These are phyloP conservation scores for Ceratotherium simum DNA, from an alignment of 2,113 vertebrate genomes.

Conservation along the genomic window DNA sequence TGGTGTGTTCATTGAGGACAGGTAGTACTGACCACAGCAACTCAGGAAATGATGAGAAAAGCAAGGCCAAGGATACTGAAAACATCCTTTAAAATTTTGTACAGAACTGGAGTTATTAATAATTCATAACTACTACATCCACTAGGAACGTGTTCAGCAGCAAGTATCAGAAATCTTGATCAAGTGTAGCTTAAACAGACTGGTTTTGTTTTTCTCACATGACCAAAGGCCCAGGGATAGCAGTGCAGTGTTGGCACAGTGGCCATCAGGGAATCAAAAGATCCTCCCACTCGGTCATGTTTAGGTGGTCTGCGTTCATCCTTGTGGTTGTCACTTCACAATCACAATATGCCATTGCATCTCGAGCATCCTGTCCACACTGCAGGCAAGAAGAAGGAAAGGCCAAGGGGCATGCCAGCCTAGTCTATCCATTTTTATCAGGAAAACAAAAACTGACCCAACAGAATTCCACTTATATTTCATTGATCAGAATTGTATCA, in stretches of 20 bases:
- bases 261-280: background rate
- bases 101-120: background rate
- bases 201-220: background rate
- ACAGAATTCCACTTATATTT: background rate
- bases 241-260: background rate
- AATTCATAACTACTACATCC: background rate
- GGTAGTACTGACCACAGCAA: background rate
- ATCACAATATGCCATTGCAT: background rate
- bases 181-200: background rate
- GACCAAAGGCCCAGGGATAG: background rate
- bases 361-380: background rate
- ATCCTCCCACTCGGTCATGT: background rate
- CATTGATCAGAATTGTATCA: background rate
- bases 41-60: background rate
- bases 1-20: background rate
- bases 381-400: background rate
- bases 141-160: background rate
- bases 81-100: background rate
- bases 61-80: background rate
- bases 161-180: background rate
- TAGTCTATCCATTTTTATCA: background rate
- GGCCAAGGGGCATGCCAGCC: background rate
- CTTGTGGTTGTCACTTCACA: background rate
- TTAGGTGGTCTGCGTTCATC: background rate
- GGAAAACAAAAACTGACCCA: background rate